These are phyloP conservation scores for Trimorus sp. DNA, from an alignment of 2,888 invertebrate genomes.

Conservation along the genomic window DNA sequence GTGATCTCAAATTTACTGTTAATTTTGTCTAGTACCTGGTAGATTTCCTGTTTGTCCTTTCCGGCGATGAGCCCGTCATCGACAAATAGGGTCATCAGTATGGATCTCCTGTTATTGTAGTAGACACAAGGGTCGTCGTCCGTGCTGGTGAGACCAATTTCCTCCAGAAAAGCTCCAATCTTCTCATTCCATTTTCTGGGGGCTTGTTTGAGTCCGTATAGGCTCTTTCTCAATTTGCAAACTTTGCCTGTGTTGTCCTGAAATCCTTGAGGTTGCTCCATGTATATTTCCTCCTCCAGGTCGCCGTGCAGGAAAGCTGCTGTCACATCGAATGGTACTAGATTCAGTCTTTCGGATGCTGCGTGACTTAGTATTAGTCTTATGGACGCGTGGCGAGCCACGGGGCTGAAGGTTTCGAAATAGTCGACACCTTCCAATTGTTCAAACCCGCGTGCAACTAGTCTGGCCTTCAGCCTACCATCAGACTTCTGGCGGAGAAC, in stretches of 20 bases:
- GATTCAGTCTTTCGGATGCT: conserved; percentile 62
- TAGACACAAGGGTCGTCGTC: conserved; percentile 72
- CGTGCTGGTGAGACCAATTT: conserved; percentile 64
- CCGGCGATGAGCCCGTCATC: conserved; percentile 70
- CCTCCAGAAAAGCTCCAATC: conserved; percentile 66
- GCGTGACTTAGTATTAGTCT: conserved; percentile 68
- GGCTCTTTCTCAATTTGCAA: conserved; percentile 69
- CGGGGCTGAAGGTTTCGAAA: conserved; percentile 71
- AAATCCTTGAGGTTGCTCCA: conserved; percentile 71
- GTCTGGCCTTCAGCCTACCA: neutral
- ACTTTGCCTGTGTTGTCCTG: conserved; percentile 59
- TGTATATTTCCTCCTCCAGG: conserved; percentile 66
- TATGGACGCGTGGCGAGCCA: conserved; percentile 68
- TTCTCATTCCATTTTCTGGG: conserved; percentile 71
- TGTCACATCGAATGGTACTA: conserved; percentile 62
- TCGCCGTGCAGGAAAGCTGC: conserved; percentile 27
- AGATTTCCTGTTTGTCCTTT: conserved; percentile 51
- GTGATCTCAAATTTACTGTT: neutral
- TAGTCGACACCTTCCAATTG: conserved; percentile 71
- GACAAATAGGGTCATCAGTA: conserved; percentile 67
- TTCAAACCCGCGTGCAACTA: conserved; percentile 71
- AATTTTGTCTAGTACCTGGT: conserved; percentile 38
- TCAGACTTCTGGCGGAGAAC: neutral
- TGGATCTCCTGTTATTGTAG: conserved; percentile 66
- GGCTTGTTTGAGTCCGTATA: conserved; percentile 74